Percentiles rank a stretch among this genome's conserved stretches.
Evolutionary conservation across 2,888 invertebrate genomes (phyloP).

Genomic region (Esperia sulphurella): DNA sequence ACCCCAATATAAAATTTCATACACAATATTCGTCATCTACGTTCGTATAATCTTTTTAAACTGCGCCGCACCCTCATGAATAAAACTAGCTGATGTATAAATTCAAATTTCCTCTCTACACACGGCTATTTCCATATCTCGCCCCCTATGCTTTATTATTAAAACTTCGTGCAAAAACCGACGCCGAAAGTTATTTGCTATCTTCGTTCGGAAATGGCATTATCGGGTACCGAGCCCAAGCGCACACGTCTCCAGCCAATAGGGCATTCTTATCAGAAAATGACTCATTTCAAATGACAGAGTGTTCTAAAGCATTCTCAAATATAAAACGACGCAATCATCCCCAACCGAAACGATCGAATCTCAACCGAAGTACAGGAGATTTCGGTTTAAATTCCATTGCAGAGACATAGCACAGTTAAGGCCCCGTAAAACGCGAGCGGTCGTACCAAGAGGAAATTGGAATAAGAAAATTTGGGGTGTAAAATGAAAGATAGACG

Average conservation of each 20-base stretch:
- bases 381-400: conserved; percentile 19
- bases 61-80: conserved; percentile 60
- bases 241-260: conserved; percentile 77
- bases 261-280: conserved; percentile 85
- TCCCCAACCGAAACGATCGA: conserved; percentile 17
- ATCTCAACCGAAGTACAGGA: neutral
- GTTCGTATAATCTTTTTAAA: conserved; percentile 42
- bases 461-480: conserved; percentile 89
- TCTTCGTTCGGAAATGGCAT: conserved; percentile 75
- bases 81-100: conserved; percentile 77
- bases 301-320: conserved; percentile 70
- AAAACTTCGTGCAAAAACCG: conserved; percentile 74
- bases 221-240: conserved; percentile 67
- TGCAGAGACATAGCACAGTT: conserved; percentile 28
- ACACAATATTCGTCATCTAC: conserved; percentile 39
- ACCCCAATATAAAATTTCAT: conserved; percentile 26
- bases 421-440: conserved; percentile 44
- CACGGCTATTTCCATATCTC: conserved; percentile 77
- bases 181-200: conserved; percentile 69
- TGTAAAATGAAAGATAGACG: conserved; percentile 88
- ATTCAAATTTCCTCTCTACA: conserved; percentile 78
- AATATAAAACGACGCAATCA: conserved; percentile 51
- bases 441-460: conserved; percentile 79
- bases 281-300: conserved; percentile 85
- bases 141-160: conserved; percentile 73